Conservation (phyloP, 2,113 vertebrate genomes). For the Tor tambroides region DNA sequence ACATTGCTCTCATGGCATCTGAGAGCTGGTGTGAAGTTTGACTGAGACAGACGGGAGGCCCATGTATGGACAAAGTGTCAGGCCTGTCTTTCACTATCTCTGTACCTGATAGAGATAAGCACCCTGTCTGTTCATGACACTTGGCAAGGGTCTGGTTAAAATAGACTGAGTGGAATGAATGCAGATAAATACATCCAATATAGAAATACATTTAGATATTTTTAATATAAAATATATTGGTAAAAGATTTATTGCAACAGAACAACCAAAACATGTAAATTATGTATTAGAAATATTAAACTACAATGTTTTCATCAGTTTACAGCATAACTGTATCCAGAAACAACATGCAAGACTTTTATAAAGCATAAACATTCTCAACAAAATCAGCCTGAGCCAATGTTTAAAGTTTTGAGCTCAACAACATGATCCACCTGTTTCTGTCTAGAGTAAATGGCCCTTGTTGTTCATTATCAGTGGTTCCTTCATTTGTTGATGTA, state of each 20-base stretch:
- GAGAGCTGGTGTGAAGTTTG: neutral
- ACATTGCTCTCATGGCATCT: slow-evolving; percentile 16
- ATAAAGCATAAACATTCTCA: neutral
- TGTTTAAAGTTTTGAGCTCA: neutral
- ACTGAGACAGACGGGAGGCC: slow-evolving; percentile 29
- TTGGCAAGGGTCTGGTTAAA: neutral
- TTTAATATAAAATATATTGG: neutral
- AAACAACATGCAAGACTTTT: neutral
- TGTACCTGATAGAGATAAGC: slow-evolving; percentile 26
- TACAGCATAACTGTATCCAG: neutral
- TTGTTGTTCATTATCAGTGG: neutral
- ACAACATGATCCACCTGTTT: neutral
- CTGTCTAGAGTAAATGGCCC: neutral
- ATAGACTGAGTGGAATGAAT: slow-evolving; percentile 10
- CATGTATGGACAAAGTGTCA: slow-evolving; percentile 24
- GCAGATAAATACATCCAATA: neutral
- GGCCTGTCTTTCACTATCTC: slow-evolving; percentile 25
- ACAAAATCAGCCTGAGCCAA: too few relatives aligned
- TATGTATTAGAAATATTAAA: neutral
- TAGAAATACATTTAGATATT: neutral
- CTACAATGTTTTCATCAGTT: neutral
- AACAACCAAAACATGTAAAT: neutral
- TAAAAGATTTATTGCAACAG: neutral
- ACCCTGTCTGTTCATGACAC: neutral
- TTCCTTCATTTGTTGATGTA: neutral